phyloP scores from a whole-genome alignment of 2,113 vertebrate species.

The Hemiscyllium ocellatum region DNA sequence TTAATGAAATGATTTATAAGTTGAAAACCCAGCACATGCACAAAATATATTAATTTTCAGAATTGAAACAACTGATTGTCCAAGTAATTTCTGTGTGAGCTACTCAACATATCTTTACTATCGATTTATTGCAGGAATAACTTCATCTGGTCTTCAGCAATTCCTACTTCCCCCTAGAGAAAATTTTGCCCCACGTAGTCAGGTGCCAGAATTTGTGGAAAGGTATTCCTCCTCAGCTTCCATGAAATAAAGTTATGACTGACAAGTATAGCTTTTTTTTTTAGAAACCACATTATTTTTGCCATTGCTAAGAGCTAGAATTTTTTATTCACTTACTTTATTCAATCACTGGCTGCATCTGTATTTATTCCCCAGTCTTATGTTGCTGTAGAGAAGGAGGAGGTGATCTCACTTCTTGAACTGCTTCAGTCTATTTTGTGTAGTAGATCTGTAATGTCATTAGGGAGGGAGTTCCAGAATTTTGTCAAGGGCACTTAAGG shows the following conservation, averaged over 20 bases:
- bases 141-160: neutral
- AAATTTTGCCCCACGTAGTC: neutral
- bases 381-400: too few relatives aligned
- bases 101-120: neutral
- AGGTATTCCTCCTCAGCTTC: neutral
- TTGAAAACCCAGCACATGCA: neutral
- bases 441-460: too few relatives aligned
- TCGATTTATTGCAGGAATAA: neutral
- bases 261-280: too few relatives aligned
- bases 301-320: neutral
- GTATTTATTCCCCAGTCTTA: too few relatives aligned
- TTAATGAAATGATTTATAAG: neutral
- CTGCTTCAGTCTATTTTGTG: too few relatives aligned
- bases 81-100: neutral
- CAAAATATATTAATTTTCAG: neutral
- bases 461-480: too few relatives aligned
- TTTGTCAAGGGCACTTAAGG: too few relatives aligned
- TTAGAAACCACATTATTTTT: neutral
- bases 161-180: neutral
- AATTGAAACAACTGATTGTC: neutral
- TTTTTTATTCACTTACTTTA: too few relatives aligned
- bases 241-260: neutral
- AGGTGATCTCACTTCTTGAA: too few relatives aligned
- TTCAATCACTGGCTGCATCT: too few relatives aligned
- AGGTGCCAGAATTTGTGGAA: neutral